Conservation (phyloP, 2,113 vertebrate genomes). For the Pelecanoides urinatrix region DNA sequence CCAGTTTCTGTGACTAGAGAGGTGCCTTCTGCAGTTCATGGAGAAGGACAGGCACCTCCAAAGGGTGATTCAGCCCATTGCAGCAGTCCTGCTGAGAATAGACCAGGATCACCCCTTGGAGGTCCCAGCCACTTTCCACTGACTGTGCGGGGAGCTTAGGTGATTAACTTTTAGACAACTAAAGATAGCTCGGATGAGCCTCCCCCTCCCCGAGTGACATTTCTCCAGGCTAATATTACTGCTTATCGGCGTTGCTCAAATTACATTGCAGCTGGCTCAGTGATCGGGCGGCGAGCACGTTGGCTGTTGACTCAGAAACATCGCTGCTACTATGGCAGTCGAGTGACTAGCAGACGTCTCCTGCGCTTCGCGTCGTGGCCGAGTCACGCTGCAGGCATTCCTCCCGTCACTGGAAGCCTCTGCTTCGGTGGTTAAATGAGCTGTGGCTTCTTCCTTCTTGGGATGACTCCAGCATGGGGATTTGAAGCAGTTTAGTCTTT, state of each 20-base stretch:
- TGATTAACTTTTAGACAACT: neutral
- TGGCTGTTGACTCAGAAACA: constrained; percentile 36
- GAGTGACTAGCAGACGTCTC: neutral
- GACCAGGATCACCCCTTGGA: constrained; percentile 34
- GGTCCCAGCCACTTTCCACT: constrained; percentile 37
- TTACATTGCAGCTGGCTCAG: constrained; percentile 37
- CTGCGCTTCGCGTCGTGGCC: neutral
- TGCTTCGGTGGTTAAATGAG: neutral
- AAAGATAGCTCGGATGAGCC: constrained; percentile 23
- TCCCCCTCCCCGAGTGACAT: constrained; percentile 7
- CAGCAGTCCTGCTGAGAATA: neutral
- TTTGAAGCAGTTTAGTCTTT: neutral
- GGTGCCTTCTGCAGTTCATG: neutral
- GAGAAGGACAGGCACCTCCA: neutral
- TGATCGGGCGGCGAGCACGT: neutral
- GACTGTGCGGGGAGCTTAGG: neutral
- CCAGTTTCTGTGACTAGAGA: neutral
- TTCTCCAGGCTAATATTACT: neutral
- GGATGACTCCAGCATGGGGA: neutral
- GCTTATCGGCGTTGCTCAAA: neutral
- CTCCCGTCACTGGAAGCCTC: neutral
- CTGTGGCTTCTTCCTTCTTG: neutral
- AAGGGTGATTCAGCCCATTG: neutral
- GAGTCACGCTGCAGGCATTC: neutral
- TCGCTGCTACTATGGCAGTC: neutral